Evolutionary conservation across 2,797 vertebrate species (phyloP), one percentile per base, ranked within the genome.

Genomic region (Loris lydekkerianus): DNA sequence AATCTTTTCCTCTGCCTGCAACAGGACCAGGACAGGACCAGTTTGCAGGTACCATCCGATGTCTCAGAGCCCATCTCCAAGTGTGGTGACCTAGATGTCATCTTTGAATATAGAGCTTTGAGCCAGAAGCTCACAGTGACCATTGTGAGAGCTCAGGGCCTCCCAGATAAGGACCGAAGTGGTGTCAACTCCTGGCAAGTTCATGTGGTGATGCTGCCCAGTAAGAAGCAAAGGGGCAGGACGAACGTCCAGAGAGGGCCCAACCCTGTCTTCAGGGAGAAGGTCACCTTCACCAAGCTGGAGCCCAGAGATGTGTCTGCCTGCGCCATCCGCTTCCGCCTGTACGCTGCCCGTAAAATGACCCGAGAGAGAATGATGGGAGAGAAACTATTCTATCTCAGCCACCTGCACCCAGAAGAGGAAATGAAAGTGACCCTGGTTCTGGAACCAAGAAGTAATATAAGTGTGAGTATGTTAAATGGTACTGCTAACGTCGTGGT

Each of bases 341-440:
- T 99, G 73, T 99, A 99, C 2, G 99, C 99, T 0, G 98, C 99
- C 87, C 98, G 99, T 23, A 99, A 99, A 97, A 98, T 99, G 98
- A 98, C 98, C 92, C 98, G 99, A 0, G 99, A 99, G 98, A 98
- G 98, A 90, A 99, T 99, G 99, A 99, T 99, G 99, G 99, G 99
- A 0, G 99, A 99, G 98, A 99, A 98, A 70, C 37, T 99, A 10
- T 99, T 99, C 97, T 96, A 98, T 80, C 98, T 99, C 53, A 98
- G 97, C 10, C 98, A 98, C 60, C 96, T 99, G 69, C 97, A 96
- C 94, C 98, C 97, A 7, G 98, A 99, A 4, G 98, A 95, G 29
- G 98, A 98, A 20, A 98, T 97, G 75, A 99, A 99, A 97, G 98
- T 98, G 40, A 99, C 98, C 0, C 97, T 99, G 97, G 97, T 99